Evolutionary conservation across 2,888 invertebrate genomes (phyloP).

Genomic region (Syritta pipiens): DNA sequence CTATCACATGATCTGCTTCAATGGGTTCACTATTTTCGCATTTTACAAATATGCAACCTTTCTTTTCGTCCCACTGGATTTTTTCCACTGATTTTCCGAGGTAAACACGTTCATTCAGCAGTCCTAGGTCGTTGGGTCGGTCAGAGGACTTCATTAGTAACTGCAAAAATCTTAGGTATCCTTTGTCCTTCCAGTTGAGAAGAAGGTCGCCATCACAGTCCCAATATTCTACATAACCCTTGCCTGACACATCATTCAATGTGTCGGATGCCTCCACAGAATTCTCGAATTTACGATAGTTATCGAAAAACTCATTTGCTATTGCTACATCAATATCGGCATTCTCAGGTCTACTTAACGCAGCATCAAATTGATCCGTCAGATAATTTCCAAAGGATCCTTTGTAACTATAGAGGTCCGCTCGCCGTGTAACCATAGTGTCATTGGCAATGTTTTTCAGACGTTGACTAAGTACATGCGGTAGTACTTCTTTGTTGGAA

Average conservation of each 20-base stretch:
- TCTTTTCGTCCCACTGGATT: conserved; percentile 76
- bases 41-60: too few relatives aligned
- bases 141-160: conserved; percentile 81
- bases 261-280: conserved; percentile 83
- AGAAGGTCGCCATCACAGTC: conserved; percentile 86
- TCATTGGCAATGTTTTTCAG: conserved; percentile 79
- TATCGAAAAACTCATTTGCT: conserved; percentile 82
- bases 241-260: conserved; percentile 85
- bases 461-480: conserved; percentile 77
- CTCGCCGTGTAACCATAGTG: conserved; percentile 77
- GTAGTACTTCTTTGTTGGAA: conserved; percentile 78
- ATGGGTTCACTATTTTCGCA: conserved; percentile 77
- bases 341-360: conserved; percentile 75
- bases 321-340: conserved; percentile 79
- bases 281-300: conserved; percentile 81
- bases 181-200: conserved; percentile 87
- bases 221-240: conserved; percentile 83
- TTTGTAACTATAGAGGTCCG: conserved; percentile 75
- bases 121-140: conserved; percentile 72
- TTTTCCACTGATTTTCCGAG: conserved; percentile 73
- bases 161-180: conserved; percentile 85
- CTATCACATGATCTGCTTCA: conserved; percentile 82
- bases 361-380: conserved; percentile 75
- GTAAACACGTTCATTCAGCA: conserved; percentile 76
- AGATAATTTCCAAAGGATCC: conserved; percentile 77